Evolutionary conservation across 2,797 vertebrate genomes (phyloP), one percentile per base, ranked within the genome.

Genomic region (Heteromormyrus szaboi): DNA sequence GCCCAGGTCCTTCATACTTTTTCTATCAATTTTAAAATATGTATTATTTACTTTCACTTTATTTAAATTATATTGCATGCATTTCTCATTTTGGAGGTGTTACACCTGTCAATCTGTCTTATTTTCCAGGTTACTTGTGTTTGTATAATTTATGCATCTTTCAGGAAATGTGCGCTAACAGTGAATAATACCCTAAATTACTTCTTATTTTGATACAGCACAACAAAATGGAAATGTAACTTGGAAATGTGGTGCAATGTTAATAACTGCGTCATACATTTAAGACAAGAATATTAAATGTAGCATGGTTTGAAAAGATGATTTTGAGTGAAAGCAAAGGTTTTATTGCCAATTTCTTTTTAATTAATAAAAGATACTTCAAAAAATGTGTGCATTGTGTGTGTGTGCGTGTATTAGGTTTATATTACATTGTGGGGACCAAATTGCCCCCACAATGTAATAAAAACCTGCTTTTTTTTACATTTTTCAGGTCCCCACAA

Each of bases 21-120:
- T 25, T 37, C 29, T 68, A 68, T 33, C 11, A 68, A 5, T 68
- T 68, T 68, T 33, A 33, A 2, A 33, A 33, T 5, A 33, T 37
- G 33, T 33, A 33, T 33, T 5, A 68, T 33, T 33, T 14, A 65
- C 14, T n/a, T 44, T 44, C 72, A 41, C 19, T 8, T 46, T 81
- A 33, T 44, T 44, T 44, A 81, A 46, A 81, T 81, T 44, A 76
- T 81, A 50, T 22, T 29, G 22, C 2, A 33, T 53, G 29, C 62
- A 85, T 88, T 87, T 85, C 89, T 81, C 89, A 68, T 84, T 81
- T 68, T 72, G 25, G 29, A 33, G 25, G 25, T 33, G 65, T 68
- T 68, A 33, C 65, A 33, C 12, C 25, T 68, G 65, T 33, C 65
- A 33, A 33, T 68, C 11, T 68, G 29, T 68, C 25, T 68, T 68